A percentile compares a stretch with the other conserved stretches of the same genome.
phyloP scores from a whole-genome alignment of 2,888 invertebrate species.

The Yponomeuta evonymella region DNA sequence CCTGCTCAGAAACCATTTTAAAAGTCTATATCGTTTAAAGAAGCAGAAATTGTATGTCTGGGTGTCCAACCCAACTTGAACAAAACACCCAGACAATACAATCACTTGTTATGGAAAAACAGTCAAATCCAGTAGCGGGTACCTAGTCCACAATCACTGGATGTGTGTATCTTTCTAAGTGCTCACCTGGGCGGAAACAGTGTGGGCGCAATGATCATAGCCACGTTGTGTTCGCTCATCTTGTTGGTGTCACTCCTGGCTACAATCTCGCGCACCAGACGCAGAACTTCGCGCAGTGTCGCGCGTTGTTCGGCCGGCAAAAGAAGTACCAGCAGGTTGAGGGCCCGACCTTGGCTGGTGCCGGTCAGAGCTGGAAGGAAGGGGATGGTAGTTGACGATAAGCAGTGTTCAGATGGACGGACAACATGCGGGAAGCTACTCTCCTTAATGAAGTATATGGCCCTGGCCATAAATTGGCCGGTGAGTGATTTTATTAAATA shows the following conservation, averaged over 20 bases:
- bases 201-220: slow-evolving; percentile 97
- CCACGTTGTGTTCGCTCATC: slow-evolving; percentile 94
- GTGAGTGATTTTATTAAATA: too few relatives aligned
- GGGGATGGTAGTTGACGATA: not conserved
- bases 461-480: too few relatives aligned
- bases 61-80: too few relatives aligned
- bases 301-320: slow-evolving; percentile 90
- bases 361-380: slow-evolving; percentile 75
- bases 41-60: too few relatives aligned
- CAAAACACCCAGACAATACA: too few relatives aligned
- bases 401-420: too few relatives aligned
- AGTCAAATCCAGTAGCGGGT: too few relatives aligned
- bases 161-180: slow-evolving; percentile 24
- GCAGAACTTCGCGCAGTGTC: slow-evolving; percentile 85
- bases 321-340: slow-evolving; percentile 87
- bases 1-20: too few relatives aligned
- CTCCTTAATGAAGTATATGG: too few relatives aligned
- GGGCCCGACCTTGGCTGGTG: slow-evolving; percentile 77
- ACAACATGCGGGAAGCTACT: too few relatives aligned
- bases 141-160: not conserved
- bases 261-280: slow-evolving; percentile 85
- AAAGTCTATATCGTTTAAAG: too few relatives aligned
- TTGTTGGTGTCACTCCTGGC: slow-evolving; percentile 84
- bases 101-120: too few relatives aligned
- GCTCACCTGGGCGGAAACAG: slow-evolving; percentile 85